Evolutionary conservation across 2,888 invertebrate genomes (phyloP).

Genomic region (Euzetes globulus): DNA sequence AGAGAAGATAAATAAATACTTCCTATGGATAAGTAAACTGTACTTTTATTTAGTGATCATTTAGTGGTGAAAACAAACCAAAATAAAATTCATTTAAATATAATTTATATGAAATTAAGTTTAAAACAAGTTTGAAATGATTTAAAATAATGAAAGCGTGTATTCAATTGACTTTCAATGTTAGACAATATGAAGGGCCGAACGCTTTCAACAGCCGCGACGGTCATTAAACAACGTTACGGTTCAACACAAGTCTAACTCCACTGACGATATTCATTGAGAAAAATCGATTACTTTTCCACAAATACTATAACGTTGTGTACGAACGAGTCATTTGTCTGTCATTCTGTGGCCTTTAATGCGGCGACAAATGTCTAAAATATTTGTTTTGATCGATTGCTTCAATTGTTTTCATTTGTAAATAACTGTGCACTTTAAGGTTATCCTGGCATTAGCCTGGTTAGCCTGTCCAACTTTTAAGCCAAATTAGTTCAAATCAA

Average conservation of each 20-base stretch:
- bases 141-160: background rate
- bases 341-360: background rate
- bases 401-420: background rate
- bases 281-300: background rate
- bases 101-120: background rate
- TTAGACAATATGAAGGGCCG: background rate
- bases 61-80: too few species aligned
- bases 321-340: background rate
- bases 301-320: background rate
- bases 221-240: background rate
- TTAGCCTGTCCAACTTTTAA: too few species aligned
- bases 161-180: background rate
- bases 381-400: background rate
- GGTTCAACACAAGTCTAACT: too few species aligned
- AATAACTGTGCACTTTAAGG: too few species aligned
- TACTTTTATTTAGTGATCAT: too few species aligned
- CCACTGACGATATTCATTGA: too few species aligned
- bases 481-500: too few species aligned
- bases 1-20: too few species aligned
- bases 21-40: too few species aligned
- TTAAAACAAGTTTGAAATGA: background rate
- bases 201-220: background rate
- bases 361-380: background rate
- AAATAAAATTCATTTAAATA: background rate
- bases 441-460: too few species aligned